Conservation (phyloP, 1,140 invertebrate species). For the Drosophila triauraria region DNA sequence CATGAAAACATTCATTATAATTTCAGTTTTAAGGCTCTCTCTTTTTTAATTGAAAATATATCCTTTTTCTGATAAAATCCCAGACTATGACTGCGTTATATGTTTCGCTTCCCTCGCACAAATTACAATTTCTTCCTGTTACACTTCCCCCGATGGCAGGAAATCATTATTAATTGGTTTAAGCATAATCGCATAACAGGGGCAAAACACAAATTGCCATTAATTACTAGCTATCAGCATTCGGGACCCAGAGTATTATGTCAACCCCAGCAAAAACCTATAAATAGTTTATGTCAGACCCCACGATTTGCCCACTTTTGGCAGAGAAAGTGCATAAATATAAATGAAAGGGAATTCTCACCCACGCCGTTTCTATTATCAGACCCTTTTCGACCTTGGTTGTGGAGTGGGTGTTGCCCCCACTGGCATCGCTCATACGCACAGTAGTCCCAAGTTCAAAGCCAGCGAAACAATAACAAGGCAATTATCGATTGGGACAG, state of each 20-base stretch:
- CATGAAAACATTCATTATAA: neutral
- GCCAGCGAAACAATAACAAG: conserved; percentile 31
- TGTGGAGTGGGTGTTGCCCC: conserved; percentile 2
- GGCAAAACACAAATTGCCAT: conserved; percentile 23
- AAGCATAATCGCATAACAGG: conserved; percentile 28
- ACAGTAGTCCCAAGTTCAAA: conserved; percentile 42
- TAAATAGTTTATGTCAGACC: conserved; percentile 25
- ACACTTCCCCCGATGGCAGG: conserved; percentile 12
- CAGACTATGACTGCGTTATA: neutral
- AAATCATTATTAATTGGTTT: conserved; percentile 41
- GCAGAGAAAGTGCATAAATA: neutral
- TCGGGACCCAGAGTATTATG: conserved; percentile 3
- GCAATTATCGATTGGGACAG: conserved; percentile 49
- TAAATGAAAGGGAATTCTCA: conserved; percentile 1
- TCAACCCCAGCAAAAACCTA: conserved; percentile 12
- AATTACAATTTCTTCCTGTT: conserved; percentile 1
- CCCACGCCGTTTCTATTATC: conserved; percentile 12
- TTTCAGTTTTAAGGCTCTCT: too few relatives aligned
- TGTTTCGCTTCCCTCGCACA: neutral
- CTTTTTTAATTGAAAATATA: neutral
- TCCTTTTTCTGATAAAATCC: neutral
- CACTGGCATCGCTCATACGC: conserved; percentile 59
- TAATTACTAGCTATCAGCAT: conserved; percentile 31
- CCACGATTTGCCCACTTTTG: conserved; percentile 4
- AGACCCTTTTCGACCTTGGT: conserved; percentile 7